Evolutionary conservation across 35 echinoderm and acorn worm genomes (phyloP), one percentile per base, ranked within the genome.

Genomic region (Holothuria glaberrima): DNA sequence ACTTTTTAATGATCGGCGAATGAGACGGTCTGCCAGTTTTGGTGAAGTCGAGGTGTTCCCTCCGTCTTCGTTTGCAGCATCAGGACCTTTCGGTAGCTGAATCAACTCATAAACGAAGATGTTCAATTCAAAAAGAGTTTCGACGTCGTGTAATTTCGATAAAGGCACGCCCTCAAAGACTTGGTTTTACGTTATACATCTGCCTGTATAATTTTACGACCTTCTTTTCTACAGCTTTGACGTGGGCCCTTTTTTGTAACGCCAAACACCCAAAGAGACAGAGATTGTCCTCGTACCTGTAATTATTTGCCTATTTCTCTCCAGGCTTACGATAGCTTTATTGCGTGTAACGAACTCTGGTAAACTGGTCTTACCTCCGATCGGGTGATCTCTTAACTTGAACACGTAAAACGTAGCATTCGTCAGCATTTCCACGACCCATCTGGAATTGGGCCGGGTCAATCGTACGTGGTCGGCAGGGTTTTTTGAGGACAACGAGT

Each of bases 301-400:
- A 7, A 41, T 41, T 41, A 41, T 41, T n/a, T 2, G 36, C 7
- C 7, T 41, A 2, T 41, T 4, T 41, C 36, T 41, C 36, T 41
- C 60, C 2, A 64, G 60, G 60, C 60, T 14, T 12, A 64, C 60
- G 0, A 89, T 20, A 14, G 28, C 44, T 35, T 71, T 48, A 18
- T 75, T 89, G 4, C 75, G 0, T 32, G 32, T 88, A 18, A 89
- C 24, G 33, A 45, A 63, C 9, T 29, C 16, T 32, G 88, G 88
- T 76, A 89, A 77, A 5, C 18, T 44, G 10, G n/a, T 26, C 0
- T 10, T 12, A 3, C 69, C 70, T 36, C 70, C 70, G 19, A 89
- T 89, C 0, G 71, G 58, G 18, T 76, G 58, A 30, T 89, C 48
- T 3, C 64, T 45, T 59, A 89, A 45, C 68, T 57, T 89, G 18